phyloP scores from a whole-genome alignment of 64 coral and sea anemone genomes.

The Stylophora pistillata region DNA sequence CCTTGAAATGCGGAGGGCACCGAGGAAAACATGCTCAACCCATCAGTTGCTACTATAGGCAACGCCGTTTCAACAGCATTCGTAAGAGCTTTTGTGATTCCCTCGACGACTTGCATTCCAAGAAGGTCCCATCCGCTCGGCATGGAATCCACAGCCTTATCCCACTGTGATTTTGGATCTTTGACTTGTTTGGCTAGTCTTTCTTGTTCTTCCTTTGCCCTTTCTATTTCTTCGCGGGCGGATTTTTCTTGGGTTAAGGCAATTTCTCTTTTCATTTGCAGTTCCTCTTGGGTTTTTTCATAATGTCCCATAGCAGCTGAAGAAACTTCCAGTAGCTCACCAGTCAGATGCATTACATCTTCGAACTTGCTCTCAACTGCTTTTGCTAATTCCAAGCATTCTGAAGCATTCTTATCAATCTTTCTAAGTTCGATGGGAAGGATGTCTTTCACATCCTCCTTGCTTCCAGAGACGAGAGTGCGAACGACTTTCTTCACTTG shows the following conservation, averaged over 20 bases:
- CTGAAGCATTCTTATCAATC: not conserved
- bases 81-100: not conserved
- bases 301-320: not conserved
- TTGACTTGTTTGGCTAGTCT: not conserved
- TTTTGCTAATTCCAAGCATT: slow-evolving; percentile 5
- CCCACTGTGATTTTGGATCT: not conserved
- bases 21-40: not conserved
- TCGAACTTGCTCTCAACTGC: slow-evolving; percentile 20
- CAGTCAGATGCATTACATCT: slow-evolving; percentile 1
- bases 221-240: not conserved
- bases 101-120: not conserved
- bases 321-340: slow-evolving; percentile 4
- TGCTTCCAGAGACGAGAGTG: slow-evolving; percentile 8
- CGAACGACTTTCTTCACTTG: slow-evolving; percentile 29
- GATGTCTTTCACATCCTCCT: slow-evolving; percentile 14
- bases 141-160: slow-evolving; percentile 21
- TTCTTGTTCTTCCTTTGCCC: not conserved
- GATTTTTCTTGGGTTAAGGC: not conserved
- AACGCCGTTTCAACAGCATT: too few relatives aligned
- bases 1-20: rapidly evolving
- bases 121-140: not conserved
- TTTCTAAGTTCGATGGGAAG: slow-evolving; percentile 31
- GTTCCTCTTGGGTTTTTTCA: not conserved
- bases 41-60: not conserved
- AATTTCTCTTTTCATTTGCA: not conserved